These are phyloP conservation scores for Carabus problematicus DNA, from an alignment of 2,888 invertebrate species.

Conservation along the genomic window DNA sequence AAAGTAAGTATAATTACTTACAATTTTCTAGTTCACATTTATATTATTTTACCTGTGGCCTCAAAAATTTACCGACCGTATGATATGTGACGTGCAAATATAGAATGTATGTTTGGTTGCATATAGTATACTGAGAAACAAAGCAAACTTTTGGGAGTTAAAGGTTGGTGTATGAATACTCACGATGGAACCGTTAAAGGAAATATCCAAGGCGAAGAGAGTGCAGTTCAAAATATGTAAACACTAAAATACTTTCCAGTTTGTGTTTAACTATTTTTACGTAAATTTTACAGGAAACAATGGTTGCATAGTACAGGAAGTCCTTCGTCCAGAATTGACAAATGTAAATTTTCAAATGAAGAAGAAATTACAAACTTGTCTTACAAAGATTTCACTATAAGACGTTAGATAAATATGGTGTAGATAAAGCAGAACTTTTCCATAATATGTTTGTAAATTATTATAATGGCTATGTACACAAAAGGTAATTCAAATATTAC, in stretches of 20 bases:
- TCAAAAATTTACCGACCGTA: neutral
- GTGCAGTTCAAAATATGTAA: constrained; percentile 70
- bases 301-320: constrained; percentile 76
- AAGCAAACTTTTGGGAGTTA: constrained; percentile 68
- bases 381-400: constrained; percentile 63
- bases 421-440: neutral
- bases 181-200: constrained; percentile 72
- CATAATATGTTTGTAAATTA: constrained; percentile 36
- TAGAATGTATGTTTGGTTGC: constrained; percentile 47
- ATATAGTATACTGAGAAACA: constrained; percentile 70
- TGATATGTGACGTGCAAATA: neutral
- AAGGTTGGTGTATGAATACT: constrained; percentile 80
- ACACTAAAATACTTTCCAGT: constrained; percentile 49
- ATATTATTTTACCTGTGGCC: constrained; percentile 3
- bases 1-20: constrained; percentile 59
- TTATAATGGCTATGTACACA: constrained; percentile 22
- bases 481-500: constrained; percentile 6
- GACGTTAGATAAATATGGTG: constrained; percentile 47
- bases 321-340: constrained; percentile 76
- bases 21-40: constrained; percentile 23
- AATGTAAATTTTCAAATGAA: constrained; percentile 72
- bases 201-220: constrained; percentile 67
- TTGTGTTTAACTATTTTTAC: constrained; percentile 19
- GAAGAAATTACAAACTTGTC: constrained; percentile 64
- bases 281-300: constrained; percentile 58